These are phyloP conservation scores for Meandrina meandrites DNA, from an alignment of 92 coral and sea anemone genomes.

Conservation along the genomic window DNA sequence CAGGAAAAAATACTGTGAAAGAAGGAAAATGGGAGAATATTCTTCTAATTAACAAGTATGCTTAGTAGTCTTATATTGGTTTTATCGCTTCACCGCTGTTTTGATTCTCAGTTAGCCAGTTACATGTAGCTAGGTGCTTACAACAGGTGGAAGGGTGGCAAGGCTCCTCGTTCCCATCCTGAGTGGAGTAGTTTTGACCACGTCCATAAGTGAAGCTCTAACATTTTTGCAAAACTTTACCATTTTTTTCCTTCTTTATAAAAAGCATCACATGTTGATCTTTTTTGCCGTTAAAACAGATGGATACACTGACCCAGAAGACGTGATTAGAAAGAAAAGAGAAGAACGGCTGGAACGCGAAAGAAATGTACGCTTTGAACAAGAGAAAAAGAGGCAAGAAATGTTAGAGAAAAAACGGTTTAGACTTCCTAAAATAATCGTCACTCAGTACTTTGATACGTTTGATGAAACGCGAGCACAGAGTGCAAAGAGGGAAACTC, in stretches of 20 bases:
- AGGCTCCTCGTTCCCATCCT: too few relatives aligned
- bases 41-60: too few relatives aligned
- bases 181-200: background rate
- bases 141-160: background rate
- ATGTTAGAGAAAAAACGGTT: conserved; percentile 53
- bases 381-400: conserved; percentile 59
- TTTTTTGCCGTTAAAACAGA: conserved; percentile 40
- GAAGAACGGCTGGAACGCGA: conserved; percentile 65
- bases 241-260: background rate
- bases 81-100: background rate
- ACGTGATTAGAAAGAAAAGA: conserved; percentile 65
- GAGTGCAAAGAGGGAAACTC: background rate
- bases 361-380: conserved; percentile 40
- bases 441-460: conserved; percentile 63
- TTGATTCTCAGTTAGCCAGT: too few relatives aligned
- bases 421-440: conserved; percentile 68
- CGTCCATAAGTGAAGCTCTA: background rate
- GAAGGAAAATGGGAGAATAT: too few relatives aligned
- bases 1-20: too few relatives aligned
- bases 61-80: too few relatives aligned
- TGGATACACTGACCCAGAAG: conserved; percentile 68
- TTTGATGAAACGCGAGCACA: conserved; percentile 4
- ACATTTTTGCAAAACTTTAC: background rate
- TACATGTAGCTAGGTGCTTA: background rate
- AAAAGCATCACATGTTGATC: background rate